phyloP scores from a whole-genome alignment of 2,113 vertebrate species.

The Lophochroa leadbeateri region DNA sequence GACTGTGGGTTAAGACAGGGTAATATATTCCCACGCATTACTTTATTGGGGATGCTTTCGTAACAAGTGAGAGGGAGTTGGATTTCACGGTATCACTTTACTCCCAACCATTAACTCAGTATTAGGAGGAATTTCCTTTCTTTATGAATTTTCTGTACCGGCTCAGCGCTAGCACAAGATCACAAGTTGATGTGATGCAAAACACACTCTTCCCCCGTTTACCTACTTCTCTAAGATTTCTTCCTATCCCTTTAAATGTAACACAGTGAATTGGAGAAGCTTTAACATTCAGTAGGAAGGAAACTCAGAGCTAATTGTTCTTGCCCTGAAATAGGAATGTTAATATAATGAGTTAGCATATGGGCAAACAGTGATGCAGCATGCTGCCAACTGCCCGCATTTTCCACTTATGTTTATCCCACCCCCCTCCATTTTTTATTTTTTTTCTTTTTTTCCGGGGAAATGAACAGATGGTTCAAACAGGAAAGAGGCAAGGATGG shows the following conservation, averaged over 20 bases:
- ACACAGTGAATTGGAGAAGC: not conserved
- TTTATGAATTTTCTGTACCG: not conserved
- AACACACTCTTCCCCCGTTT: not conserved
- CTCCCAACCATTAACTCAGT: not conserved
- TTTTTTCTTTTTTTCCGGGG: not conserved
- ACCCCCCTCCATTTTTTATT: not conserved
- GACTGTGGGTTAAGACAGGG: not conserved
- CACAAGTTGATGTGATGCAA: not conserved
- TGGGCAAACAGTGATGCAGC: constrained; percentile 42
- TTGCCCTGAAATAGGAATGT: constrained; percentile 9
- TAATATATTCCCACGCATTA: not conserved
- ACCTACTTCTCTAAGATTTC: not conserved
- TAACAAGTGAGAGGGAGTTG: constrained; percentile 30
- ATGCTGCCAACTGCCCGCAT: constrained; percentile 16
- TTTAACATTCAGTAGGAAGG: not conserved
- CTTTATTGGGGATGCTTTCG: constrained; percentile 46
- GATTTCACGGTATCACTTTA: not conserved
- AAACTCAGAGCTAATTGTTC: not conserved
- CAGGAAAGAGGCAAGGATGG: not conserved
- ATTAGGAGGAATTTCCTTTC: constrained; percentile 27
- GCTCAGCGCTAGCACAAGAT: not conserved
- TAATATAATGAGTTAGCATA: constrained; percentile 41
- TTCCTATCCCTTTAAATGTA: not conserved
- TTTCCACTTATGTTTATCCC: constrained; percentile 23
- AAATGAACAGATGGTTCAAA: constrained; percentile 36